phyloP scores from a whole-genome alignment of 2,888 invertebrate genomes.

The Theristus sp. region DNA sequence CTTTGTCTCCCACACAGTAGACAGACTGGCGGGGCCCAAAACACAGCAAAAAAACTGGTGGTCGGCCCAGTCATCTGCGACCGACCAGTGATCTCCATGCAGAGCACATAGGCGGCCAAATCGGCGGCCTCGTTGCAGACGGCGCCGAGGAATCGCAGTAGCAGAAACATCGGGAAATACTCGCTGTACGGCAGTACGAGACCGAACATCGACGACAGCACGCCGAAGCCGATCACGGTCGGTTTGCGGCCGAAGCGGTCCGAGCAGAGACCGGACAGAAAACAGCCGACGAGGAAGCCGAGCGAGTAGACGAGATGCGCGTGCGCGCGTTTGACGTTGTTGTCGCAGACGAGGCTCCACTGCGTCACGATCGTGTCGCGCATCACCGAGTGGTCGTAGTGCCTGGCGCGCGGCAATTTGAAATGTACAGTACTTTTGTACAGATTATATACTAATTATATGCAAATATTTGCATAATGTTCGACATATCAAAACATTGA shows the following conservation, averaged over 20 bases:
- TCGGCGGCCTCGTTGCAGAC: slow-evolving; percentile 28
- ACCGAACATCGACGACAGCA: slow-evolving; percentile 27
- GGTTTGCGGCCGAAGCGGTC: slow-evolving; percentile 28
- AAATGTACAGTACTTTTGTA: too few species aligned
- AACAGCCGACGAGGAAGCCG: slow-evolving; percentile 26
- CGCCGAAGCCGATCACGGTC: slow-evolving; percentile 27
- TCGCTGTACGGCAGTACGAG: slow-evolving; percentile 22
- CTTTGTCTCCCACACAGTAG: too few species aligned
- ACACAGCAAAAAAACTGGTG: too few species aligned
- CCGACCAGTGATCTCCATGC: slow-evolving; percentile 27
- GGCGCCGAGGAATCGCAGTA: slow-evolving; percentile 23
- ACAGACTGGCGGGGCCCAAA: too few species aligned
- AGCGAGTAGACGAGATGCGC: slow-evolving; percentile 28
- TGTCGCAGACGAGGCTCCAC: slow-evolving; percentile 27
- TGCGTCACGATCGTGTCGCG: slow-evolving; percentile 27
- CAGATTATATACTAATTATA: too few species aligned
- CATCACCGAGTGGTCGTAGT: slow-evolving; percentile 25
- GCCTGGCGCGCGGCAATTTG: slow-evolving; percentile 12
- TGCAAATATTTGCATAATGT: too few species aligned
- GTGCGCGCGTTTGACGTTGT: slow-evolving; percentile 25
- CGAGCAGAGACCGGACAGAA: slow-evolving; percentile 20
- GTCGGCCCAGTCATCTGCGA: background rate
- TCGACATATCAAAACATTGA: too few species aligned
- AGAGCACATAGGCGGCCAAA: slow-evolving; percentile 26
- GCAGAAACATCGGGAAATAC: slow-evolving; percentile 23